Evolutionary conservation across 2,113 vertebrate genomes (phyloP), one percentile per base, ranked within the genome.

Genomic region (Sander vitreus): DNA sequence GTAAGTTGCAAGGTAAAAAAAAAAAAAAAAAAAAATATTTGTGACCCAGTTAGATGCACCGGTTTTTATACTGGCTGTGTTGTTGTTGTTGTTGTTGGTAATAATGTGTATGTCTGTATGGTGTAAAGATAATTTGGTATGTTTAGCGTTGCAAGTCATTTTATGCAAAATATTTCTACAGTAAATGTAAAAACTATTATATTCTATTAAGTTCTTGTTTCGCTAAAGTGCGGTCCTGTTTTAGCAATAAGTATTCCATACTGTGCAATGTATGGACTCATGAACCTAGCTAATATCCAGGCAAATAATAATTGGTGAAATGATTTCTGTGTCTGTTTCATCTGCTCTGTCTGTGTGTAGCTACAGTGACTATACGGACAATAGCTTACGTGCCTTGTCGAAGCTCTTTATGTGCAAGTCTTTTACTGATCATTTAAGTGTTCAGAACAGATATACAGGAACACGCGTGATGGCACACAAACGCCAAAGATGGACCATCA

Each of bases 311-410:
- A 51, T 58, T 80, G 23, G 55, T 84, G 73, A 64, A 62, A 58
- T 9, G 0, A 59, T 73, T 60, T 69, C 3, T 18, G 51, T 55
- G 64, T 88, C 30, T n/a, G 74, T 88, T 86, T 85, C 84, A 71
- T 87, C 59, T 19, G 73, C 84, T 90, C 47, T 57, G 75, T 92
- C 81, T 72, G 87, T 90, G 88, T 85, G 84, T 91, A 76, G 91
- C 85, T 76, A 14, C 81, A 51, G 88, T 88, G 84, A 80, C 75
- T 76, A 30, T 80, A 69, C 33, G n/a, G 81, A 87, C 85, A 77
- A 82, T 73, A 85, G 92, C 88, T 92, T 90, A 87, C 54, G 91
- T 94, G 93, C 93, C 94, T 94, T 94, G 92, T 94, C 78, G 6
- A 83, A 87, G 88, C 89, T 88, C 73, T 86, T 83, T 76, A 48